Base-by-base conservation (phyloP, 2,888 invertebrate species). In the Acanthacorydalis orientalis region DNA sequence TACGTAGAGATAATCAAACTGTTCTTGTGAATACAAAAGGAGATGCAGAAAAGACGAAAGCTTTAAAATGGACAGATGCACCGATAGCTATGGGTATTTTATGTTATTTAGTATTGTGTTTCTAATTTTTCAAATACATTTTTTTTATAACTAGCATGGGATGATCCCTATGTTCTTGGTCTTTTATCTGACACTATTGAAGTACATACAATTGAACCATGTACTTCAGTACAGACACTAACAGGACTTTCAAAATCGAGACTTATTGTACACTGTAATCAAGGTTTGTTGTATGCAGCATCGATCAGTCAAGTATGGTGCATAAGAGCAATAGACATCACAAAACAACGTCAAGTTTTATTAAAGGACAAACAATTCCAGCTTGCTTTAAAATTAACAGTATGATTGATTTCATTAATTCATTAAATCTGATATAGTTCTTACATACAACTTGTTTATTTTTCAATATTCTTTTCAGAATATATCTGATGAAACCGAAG, bases 331-430 rank as follows among this genome's bases (percentile, higher is more conserved):
- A 78, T 85, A 7, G 86, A 91, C 53, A 75, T 90, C 52, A 75
- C 81, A 2, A 79, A 79, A 49, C 97, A 98, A 67, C 79, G 91
- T 33, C 76, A 83, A 57, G 80, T 81, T 54, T 70, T 98, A 44
- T 68, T 96, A 10, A 81, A 85, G 54, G 84, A 87, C 55, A 91
- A 92, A 61, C 88, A 93, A 60, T 98, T 93, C 67, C 88, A 95
- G 63, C 70, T 97, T 48, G 97, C 97, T 2, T 74, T 95, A 16
- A 84, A 87, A 62, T 68, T 96, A 53, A 89, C 89, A 48, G 93
- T 92, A 68, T 70, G 77, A 72, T 50, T 42, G 9, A 8, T 14
- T 32, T 38, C 7, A 39, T 50, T 15, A 33, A 16, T 42, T 44
- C 12, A n/a, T 35, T n/a, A 32, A 32, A 10, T 2, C 33, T 37